A percentile compares a stretch with the other conserved stretches of the same genome.
phyloP scores from a whole-genome alignment of 2,797 vertebrate species.

The Cygnus olor region DNA sequence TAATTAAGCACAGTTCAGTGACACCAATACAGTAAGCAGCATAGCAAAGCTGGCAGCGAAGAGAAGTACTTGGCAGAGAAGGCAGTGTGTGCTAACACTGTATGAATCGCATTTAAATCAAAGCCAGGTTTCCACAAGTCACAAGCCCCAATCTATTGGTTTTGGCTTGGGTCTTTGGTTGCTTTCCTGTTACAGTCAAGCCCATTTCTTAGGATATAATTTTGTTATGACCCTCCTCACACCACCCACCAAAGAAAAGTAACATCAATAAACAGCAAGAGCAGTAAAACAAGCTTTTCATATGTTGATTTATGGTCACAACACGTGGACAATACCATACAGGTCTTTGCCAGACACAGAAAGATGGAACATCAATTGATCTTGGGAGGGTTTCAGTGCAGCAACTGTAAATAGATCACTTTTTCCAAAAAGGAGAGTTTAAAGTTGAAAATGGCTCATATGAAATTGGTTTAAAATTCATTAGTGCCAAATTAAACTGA shows the following conservation, averaged over 20 bases:
- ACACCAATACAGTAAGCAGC: background rate
- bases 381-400: background rate
- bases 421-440: background rate
- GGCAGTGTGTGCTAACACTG: background rate
- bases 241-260: background rate
- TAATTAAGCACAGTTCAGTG: background rate
- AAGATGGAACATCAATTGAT: background rate
- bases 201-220: background rate
- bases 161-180: background rate
- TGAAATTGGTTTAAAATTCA: background rate
- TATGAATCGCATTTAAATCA: background rate
- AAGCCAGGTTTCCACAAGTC: conserved; percentile 33
- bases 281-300: background rate
- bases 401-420: background rate
- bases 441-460: background rate
- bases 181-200: background rate
- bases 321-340: background rate
- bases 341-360: background rate
- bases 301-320: background rate
- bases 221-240: background rate
- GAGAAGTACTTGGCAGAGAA: background rate
- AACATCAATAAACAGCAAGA: background rate
- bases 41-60: background rate
- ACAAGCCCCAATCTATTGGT: background rate
- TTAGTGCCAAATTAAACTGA: background rate